Base-by-base conservation (phyloP, 2,113 vertebrate species). In the Sardina pilchardus region DNA sequence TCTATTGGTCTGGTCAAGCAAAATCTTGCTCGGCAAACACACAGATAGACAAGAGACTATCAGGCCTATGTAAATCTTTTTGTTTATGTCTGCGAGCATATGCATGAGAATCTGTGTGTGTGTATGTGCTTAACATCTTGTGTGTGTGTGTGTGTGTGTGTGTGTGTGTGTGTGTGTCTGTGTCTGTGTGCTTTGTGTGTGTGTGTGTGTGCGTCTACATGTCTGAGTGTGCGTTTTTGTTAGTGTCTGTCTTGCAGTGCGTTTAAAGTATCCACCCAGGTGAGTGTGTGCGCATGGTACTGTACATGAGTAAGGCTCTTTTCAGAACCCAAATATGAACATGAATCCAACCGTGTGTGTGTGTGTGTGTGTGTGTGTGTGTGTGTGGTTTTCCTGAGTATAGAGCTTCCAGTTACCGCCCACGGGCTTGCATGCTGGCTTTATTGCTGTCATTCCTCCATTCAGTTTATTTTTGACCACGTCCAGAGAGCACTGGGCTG, bases 341-440 rank as follows among this genome's bases (percentile, higher is more conserved):
- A 42, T 42, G 39, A 42, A 42, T 42, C 39, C 39, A 42, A 42
- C 39, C 39, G 16, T 53, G 50, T 19, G 50, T 53, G 16, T 53
- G 16, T 53, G 80, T 81, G 80, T n/a, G 24, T n/a, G 56, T n/a
- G 56, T 21, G 81, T 21, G 42, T 21, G 43, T n/a, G 81, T 8
- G 81, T 45, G 81, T 45, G 45, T n/a, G 81, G 82, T 50, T 83
- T 63, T 63, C 21, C 56, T 63, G 56, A 63, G 56, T n/a, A 63
- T 63, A 7, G 56, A 63, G 56, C 24, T 63, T 83, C 82, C 82
- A 83, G 82, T 56, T 53, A 83, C 82, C 53, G 48, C 82, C 48
- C 82, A 83, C 82, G 10, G 82, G 30, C 45, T 56, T 30, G 26
- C 82, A 19, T 53, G 14, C 34, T 19, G 5, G 16, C 19, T 48